These are phyloP conservation scores for Strigamia crassipes DNA, from an alignment of 2,888 invertebrate species.

Conservation along the genomic window DNA sequence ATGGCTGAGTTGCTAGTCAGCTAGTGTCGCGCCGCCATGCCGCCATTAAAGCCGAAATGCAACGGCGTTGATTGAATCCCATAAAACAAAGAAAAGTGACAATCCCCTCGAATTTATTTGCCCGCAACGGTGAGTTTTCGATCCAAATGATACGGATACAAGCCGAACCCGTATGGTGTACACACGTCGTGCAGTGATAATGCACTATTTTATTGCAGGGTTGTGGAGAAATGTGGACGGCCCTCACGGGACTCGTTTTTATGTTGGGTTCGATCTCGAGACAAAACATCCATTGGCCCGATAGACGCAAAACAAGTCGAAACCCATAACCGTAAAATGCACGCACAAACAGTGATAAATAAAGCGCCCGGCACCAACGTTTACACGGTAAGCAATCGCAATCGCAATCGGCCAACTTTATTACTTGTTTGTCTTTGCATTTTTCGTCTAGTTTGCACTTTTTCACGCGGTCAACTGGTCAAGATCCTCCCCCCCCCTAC, in stretches of 20 bases:
- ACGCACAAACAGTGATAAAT: not conserved
- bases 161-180: not conserved
- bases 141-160: not conserved
- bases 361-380: too few species aligned
- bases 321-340: not conserved
- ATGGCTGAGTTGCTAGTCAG: too few species aligned
- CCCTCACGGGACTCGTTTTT: not conserved
- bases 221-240: not conserved
- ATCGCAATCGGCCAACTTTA: not conserved
- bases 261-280: not conserved
- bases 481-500: too few species aligned
- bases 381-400: not conserved
- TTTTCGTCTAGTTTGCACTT: not conserved
- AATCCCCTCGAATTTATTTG: too few species aligned
- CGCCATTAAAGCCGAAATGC: too few species aligned
- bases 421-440: not conserved
- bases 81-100: too few species aligned
- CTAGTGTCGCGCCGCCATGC: too few species aligned
- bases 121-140: too few species aligned
- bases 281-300: conserved; percentile 3
- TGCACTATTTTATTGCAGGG: not conserved
- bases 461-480: too few species aligned
- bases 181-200: not conserved
- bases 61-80: too few species aligned
- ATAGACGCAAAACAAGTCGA: conserved; percentile 3